phyloP scores from a whole-genome alignment of 2,888 invertebrate genomes.

The Drosophila infuscata region DNA sequence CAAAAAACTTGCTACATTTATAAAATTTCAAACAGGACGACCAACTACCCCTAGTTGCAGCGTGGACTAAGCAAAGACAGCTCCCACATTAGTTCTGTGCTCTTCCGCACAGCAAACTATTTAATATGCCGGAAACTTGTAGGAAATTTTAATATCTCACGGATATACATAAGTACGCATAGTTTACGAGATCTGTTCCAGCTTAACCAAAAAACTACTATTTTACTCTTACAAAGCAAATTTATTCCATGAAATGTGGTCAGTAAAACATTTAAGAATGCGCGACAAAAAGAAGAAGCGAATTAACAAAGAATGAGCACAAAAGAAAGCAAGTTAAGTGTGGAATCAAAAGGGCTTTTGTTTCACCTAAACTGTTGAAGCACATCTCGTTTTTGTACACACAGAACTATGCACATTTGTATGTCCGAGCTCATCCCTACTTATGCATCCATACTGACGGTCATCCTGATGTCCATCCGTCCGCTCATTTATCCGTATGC shows the following conservation, averaged over 20 bases:
- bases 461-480: conserved; percentile 1
- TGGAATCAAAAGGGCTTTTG: background rate
- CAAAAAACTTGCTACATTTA: conserved; percentile 25
- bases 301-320: background rate
- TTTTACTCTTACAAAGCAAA: background rate
- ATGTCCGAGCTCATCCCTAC: conserved; percentile 10
- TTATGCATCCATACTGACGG: conserved; percentile 9
- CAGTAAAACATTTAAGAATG: background rate
- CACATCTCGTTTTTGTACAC: conserved; percentile 20
- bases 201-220: background rate
- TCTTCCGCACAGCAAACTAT: conserved; percentile 3
- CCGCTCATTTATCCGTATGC: conserved; percentile 26
- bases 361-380: background rate
- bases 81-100: background rate
- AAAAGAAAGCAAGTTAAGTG: background rate
- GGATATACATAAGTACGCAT: conserved; percentile 1
- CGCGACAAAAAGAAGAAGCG: background rate
- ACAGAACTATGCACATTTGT: background rate
- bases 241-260: background rate
- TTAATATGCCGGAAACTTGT: conserved; percentile 12
- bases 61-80: conserved; percentile 2
- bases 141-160: conserved; percentile 15
- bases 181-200: conserved; percentile 5
- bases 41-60: conserved; percentile 9
- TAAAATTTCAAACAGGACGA: conserved; percentile 20